Evolutionary conservation across 2,797 vertebrate species (phyloP), one percentile per base, ranked within the genome.

Genomic region (Xenentodon cancila): DNA sequence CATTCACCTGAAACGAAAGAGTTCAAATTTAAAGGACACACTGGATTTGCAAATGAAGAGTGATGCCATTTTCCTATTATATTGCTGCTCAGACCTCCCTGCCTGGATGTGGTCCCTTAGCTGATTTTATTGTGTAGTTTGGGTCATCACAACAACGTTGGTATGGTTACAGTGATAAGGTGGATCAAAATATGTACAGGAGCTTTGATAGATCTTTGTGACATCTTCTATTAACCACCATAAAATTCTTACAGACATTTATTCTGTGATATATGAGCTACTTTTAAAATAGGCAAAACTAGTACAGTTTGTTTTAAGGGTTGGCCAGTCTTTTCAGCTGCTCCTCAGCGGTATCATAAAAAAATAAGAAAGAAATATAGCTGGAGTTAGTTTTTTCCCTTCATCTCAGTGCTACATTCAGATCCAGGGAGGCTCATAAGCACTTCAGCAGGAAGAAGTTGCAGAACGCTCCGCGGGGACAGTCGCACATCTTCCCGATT

Each of bases 401-500:
- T 32, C 32, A 7, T 46, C 42, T 65, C 53, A 8, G 2, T 25
- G 71, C 51, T 57, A 76, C 79, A 75, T 71, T 77, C 75, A 5
- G 44, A 11, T 44, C 59, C 48, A 12, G 22, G 27, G 47, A 44
- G 53, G 55, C 76, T 89, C 89, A 92, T 88, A 94, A 90, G 80
- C 92, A 93, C 79, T 94, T 93, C 15, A 93, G 76, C 76, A 94
- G 89, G 63, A 93, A 92, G 76, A 93, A 93, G 81, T 92, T 90
- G 53, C 92, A 92, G 47, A 84, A 72, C 7, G 88, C 80, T 76
- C 75, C 75, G 25, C 84, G 82, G 7, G 92, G 92, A 59, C 91
- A 94, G 88, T 92, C 83, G 53, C 93, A 93, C 87, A 90, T 85
- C 44, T 93, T 95, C 1, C 93, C 93, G 60, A 94, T 95, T 44